Evolutionary conservation across 2,113 vertebrate genomes (phyloP).

Genomic region (Strix uralensis): DNA sequence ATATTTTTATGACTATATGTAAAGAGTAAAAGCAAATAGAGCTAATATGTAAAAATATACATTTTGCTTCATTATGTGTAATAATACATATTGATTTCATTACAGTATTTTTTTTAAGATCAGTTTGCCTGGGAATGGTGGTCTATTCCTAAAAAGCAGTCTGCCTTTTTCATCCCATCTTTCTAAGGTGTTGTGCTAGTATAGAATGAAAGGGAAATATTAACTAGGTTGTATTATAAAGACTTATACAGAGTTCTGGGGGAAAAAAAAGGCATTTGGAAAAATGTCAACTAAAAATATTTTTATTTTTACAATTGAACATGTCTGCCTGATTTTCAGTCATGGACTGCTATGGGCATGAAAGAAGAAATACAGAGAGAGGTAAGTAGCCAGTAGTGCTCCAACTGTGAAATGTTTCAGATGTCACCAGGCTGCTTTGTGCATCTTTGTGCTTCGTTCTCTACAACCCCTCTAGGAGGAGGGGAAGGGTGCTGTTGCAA

Average conservation of each 20-base stretch:
- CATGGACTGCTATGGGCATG: neutral
- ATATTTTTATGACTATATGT: conserved; percentile 62
- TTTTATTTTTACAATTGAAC: neutral
- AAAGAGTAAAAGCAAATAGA: conserved; percentile 66
- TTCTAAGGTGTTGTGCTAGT: conserved; percentile 6
- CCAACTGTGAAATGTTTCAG: neutral
- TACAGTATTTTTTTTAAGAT: conserved; percentile 29
- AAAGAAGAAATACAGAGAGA: neutral
- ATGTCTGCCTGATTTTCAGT: neutral
- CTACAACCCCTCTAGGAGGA: neutral
- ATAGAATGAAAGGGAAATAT: neutral
- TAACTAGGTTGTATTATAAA: neutral
- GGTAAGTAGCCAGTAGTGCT: neutral
- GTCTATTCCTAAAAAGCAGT: neutral
- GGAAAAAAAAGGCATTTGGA: neutral
- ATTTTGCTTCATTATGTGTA: conserved; percentile 63
- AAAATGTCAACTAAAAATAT: conserved; percentile 11
- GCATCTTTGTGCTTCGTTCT: neutral
- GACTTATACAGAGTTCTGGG: neutral
- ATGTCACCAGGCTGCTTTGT: neutral
- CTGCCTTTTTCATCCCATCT: neutral
- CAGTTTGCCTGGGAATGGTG: conserved; percentile 25
- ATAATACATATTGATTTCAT: conserved; percentile 63
- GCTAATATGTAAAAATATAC: conserved; percentile 64
- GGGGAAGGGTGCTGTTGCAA: neutral